Evolutionary conservation across 2,797 vertebrate species (phyloP).

Genomic region (Cirrhinus molitorella): DNA sequence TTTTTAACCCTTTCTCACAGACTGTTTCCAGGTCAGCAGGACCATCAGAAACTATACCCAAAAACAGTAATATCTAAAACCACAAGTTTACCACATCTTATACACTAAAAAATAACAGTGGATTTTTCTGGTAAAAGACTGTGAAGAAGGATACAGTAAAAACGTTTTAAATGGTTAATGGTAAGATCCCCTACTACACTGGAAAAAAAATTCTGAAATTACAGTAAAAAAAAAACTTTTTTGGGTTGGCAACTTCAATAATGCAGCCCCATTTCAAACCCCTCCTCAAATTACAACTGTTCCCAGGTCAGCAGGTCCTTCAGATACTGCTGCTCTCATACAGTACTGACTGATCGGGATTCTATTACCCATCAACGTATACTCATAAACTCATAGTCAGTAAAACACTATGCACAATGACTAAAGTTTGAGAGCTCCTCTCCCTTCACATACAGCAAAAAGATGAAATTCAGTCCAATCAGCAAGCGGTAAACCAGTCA

Average conservation of each 20-base stretch:
- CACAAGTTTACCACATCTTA: too few species aligned
- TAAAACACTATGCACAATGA: neutral
- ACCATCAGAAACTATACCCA: too few species aligned
- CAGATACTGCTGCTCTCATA: neutral
- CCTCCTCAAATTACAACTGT: constrained; percentile 2
- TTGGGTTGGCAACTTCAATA: neutral
- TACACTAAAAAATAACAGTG: too few species aligned
- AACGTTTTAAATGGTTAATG: too few species aligned
- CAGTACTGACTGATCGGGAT: neutral
- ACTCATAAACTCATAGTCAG: neutral
- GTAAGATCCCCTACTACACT: too few species aligned
- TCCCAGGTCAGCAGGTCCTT: constrained; percentile 10
- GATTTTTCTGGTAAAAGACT: too few species aligned
- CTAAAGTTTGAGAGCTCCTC: constrained; percentile 22
- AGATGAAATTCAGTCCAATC: constrained; percentile 1
- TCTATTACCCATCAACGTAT: neutral
- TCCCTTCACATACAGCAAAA: constrained; percentile 2
- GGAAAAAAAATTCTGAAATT: too few species aligned
- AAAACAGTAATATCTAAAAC: too few species aligned
- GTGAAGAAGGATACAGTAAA: too few species aligned
- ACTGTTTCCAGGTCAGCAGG: too few species aligned
- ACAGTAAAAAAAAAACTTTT: too few species aligned
- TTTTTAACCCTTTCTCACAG: too few species aligned
- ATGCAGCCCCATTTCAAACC: neutral
- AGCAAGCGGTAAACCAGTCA: constrained; percentile 39